Conservation (phyloP, 2,888 invertebrate genomes). For the Glaucopsyche alexis region DNA sequence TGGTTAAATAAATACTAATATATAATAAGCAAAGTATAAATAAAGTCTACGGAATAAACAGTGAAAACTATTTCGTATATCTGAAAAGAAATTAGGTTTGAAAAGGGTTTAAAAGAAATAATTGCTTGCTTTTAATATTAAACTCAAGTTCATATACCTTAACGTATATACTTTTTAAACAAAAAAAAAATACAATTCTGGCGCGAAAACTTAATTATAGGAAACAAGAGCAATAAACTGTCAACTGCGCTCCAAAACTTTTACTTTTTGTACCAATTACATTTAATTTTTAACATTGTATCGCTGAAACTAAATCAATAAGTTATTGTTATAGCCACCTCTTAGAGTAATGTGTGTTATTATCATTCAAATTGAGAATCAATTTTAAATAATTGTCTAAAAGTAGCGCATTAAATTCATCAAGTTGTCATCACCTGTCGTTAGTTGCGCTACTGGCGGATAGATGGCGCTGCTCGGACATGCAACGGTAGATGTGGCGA, state of each 20-base stretch:
- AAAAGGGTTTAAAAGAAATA: too few species aligned
- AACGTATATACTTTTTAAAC: neutral
- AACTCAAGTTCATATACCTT: neutral
- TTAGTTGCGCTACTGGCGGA: slow-evolving; percentile 35
- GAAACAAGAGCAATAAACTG: neutral
- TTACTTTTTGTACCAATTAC: neutral
- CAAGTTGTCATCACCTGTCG: slow-evolving; percentile 1
- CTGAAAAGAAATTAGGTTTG: too few species aligned
- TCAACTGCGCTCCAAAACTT: neutral
- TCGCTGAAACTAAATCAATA: neutral
- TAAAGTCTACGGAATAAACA: too few species aligned
- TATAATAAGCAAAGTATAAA: too few species aligned
- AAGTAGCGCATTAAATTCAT: slow-evolving; percentile 26
- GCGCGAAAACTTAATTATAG: neutral
- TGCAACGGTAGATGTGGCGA: slow-evolving; percentile 16
- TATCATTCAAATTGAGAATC: slow-evolving; percentile 23
- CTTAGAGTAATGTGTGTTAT: slow-evolving; percentile 5
- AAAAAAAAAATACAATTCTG: neutral
- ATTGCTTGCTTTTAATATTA: too few species aligned
- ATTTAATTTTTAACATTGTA: neutral
- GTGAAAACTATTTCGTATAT: too few species aligned
- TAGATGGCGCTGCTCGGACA: slow-evolving; percentile 36
- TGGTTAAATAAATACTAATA: too few species aligned
- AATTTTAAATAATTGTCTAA: slow-evolving; percentile 23
- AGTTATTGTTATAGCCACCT: neutral